Evolutionary conservation across 37 sponge, comb jelly and placozoan genomes (phyloP).

Genomic region (Mnemiopsis leidyi): DNA sequence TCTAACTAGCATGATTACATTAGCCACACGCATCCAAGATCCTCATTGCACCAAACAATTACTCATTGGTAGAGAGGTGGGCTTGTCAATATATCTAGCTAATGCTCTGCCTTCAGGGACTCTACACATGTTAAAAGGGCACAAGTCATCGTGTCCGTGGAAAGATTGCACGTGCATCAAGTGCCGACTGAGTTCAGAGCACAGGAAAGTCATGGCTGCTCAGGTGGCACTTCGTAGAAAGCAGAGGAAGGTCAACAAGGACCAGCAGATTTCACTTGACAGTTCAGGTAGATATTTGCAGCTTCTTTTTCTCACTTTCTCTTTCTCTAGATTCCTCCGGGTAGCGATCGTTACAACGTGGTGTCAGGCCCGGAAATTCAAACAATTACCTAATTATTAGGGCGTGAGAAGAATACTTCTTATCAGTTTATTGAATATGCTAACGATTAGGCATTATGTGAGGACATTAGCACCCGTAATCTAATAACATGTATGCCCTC

Average conservation of each 20-base stretch:
- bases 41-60: neutral
- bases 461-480: neutral
- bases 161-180: conserved; percentile 66
- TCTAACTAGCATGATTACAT: neutral
- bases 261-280: neutral
- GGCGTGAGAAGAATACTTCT: neutral
- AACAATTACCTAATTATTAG: neutral
- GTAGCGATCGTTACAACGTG: neutral
- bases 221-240: conserved; percentile 61
- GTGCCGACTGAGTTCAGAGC: conserved; percentile 63
- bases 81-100: neutral
- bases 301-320: too few relatives aligned
- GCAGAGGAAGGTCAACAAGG: conserved; percentile 42
- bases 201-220: conserved; percentile 65
- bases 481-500: neutral
- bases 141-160: conserved; percentile 61
- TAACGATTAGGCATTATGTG: neutral
- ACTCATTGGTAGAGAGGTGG: neutral
- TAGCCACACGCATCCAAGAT: neutral
- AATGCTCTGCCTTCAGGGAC: conserved; percentile 14
- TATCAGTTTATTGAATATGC: neutral
- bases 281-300: neutral
- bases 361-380: neutral
- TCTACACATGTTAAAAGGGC: conserved; percentile 54
- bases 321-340: too few relatives aligned